Conservation (phyloP, 2,113 vertebrate genomes). For the Ibidorhyncha struthersii region DNA sequence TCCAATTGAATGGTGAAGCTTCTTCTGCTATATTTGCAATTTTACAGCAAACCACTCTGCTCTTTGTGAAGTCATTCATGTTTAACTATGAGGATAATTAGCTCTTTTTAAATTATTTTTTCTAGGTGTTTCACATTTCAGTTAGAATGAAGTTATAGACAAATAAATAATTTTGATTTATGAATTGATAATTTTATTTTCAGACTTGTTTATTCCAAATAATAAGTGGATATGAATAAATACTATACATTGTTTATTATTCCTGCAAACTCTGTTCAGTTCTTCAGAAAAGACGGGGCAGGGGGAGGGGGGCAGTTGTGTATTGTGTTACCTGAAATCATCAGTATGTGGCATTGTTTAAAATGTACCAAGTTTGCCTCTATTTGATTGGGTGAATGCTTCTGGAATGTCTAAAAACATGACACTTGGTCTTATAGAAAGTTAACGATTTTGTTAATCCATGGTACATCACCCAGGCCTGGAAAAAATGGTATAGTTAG, state of each 20-base stretch:
- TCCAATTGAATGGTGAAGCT: not conserved
- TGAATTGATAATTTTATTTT: not conserved
- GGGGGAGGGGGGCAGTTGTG: accelerated
- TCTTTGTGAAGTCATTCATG: not conserved
- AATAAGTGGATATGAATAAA: not conserved
- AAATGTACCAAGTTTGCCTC: not conserved
- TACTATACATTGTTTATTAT: not conserved
- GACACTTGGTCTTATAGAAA: not conserved
- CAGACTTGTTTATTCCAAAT: not conserved
- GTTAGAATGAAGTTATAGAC: not conserved
- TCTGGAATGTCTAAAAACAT: not conserved
- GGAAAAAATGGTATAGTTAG: not conserved
- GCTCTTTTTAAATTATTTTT: not conserved
- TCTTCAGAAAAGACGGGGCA: not conserved
- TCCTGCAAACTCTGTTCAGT: accelerated
- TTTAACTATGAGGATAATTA: not conserved
- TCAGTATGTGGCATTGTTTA: not conserved
- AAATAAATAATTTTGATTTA: not conserved
- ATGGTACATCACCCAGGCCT: accelerated
- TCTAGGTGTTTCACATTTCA: not conserved
- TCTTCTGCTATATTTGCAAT: not conserved
- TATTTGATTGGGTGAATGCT: not conserved
- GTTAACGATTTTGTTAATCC: not conserved
- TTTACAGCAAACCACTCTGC: not conserved
- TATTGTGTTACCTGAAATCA: not conserved